A percentile compares a stretch with the other conserved stretches of the same genome.
Evolutionary conservation across 2,797 vertebrate genomes (phyloP).

Genomic region (Phalloptychus januarius): DNA sequence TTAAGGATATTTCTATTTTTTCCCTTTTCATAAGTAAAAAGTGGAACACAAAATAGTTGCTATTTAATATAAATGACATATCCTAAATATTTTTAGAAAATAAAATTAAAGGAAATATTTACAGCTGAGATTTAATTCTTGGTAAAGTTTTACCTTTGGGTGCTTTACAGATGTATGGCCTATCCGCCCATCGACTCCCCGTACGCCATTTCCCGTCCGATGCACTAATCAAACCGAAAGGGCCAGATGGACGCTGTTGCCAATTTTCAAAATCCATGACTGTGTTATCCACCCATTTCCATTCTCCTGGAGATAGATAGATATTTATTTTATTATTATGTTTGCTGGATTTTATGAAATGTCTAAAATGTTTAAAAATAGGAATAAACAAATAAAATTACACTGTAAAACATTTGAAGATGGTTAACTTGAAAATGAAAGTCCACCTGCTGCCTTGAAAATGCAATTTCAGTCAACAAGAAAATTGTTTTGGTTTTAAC

Average conservation of each 20-base stretch:
- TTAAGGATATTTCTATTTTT: neutral
- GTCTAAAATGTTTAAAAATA: neutral
- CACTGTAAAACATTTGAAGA: too few species aligned
- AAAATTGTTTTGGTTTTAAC: too few species aligned
- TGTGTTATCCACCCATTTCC: conserved; percentile 49
- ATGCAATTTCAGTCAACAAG: too few species aligned
- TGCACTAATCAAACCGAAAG: neutral
- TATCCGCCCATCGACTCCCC: accelerated
- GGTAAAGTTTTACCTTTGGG: conserved; percentile 44
- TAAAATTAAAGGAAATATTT: neutral
- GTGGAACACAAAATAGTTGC: neutral
- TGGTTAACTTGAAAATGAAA: too few species aligned
- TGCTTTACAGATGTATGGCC: conserved; percentile 57
- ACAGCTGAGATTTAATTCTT: neutral
- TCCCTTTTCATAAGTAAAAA: neutral
- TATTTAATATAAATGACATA: neutral
- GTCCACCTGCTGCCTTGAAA: too few species aligned
- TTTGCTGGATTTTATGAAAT: neutral
- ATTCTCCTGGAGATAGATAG: conserved; percentile 30
- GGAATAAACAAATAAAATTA: neutral
- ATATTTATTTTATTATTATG: neutral
- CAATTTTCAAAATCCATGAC: conserved; percentile 48
- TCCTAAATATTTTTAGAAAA: neutral
- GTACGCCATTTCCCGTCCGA: conserved; percentile 29
- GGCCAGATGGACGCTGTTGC: accelerated